These are phyloP conservation scores for Apis florea DNA, from an alignment of 1,140 invertebrate genomes.

Conservation along the genomic window DNA sequence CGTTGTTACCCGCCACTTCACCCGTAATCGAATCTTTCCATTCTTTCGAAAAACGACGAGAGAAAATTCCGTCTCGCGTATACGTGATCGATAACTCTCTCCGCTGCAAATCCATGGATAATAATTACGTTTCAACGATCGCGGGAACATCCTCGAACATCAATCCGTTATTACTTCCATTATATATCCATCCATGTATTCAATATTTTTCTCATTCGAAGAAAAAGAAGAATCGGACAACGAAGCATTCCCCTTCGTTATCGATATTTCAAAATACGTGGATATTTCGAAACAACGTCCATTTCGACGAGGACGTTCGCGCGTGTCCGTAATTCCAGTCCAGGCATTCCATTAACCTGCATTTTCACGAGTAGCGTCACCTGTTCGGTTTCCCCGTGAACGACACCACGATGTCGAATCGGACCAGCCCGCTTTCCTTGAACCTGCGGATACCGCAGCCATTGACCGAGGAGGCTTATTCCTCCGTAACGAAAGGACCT, in stretches of 20 bases:
- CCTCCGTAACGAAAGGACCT: constrained; percentile 64
- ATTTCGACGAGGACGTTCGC: not conserved
- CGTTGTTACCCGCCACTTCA: not conserved
- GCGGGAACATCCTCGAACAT: too few relatives aligned
- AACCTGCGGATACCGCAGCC: constrained; percentile 77
- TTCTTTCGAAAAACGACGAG: not conserved
- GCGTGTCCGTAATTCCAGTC: constrained; percentile 44
- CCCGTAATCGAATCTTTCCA: constrained; percentile 15
- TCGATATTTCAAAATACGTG: not conserved
- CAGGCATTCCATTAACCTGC: constrained; percentile 71
- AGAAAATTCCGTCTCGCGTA: constrained; percentile 32
- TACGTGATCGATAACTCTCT: constrained; percentile 33
- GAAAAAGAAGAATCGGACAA: too few relatives aligned
- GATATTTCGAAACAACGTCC: constrained; percentile 11
- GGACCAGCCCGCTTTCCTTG: constrained; percentile 78
- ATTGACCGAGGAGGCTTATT: constrained; percentile 75
- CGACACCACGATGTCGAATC: constrained; percentile 72
- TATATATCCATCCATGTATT: too few relatives aligned
- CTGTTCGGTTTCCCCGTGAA: constrained; percentile 67
- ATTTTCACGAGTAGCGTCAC: constrained; percentile 70
- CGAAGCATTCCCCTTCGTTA: not conserved
- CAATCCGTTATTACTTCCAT: not conserved
- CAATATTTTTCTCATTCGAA: too few relatives aligned
- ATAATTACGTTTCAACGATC: too few relatives aligned
- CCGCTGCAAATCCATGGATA: constrained; percentile 3